phyloP scores from a whole-genome alignment of 1,140 invertebrate species.

The Neodiprion pinetum region DNA sequence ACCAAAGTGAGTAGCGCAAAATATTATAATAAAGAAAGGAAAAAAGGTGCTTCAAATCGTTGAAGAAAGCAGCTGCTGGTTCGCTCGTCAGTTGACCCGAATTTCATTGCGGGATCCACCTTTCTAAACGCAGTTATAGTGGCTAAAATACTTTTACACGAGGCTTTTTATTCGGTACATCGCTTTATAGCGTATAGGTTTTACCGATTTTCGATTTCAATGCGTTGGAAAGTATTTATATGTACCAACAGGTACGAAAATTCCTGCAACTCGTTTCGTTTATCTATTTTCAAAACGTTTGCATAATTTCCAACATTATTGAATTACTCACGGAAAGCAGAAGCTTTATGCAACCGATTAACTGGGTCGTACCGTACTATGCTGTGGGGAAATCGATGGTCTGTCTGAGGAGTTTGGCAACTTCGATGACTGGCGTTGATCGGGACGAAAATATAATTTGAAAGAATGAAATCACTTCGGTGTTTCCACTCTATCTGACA shows the following conservation, averaged over 20 bases:
- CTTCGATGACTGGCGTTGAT: neutral
- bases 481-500: no score
- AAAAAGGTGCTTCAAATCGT: slow-evolving; percentile 8
- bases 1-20: no score
- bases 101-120: slow-evolving; percentile 34
- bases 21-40: neutral
- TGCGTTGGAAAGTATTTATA: neutral
- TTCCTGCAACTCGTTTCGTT: no score
- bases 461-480: no score
- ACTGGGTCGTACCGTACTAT: slow-evolving; percentile 17
- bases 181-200: neutral
- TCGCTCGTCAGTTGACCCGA: slow-evolving; percentile 30
- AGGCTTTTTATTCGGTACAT: neutral
- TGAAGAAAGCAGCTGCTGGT: slow-evolving; percentile 31
- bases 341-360: slow-evolving; percentile 20
- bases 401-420: slow-evolving; percentile 18
- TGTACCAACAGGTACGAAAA: no score
- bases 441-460: no score
- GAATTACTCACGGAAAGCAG: no score
- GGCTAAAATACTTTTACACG: neutral
- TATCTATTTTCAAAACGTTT: no score
- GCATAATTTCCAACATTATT: no score
- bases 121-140: slow-evolving; percentile 37
- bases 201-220: neutral
- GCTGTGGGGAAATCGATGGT: slow-evolving; percentile 31